These are phyloP conservation scores for Holothuria scabra DNA, from an alignment of 53 echinoderm and acorn worm species.

Conservation along the genomic window DNA sequence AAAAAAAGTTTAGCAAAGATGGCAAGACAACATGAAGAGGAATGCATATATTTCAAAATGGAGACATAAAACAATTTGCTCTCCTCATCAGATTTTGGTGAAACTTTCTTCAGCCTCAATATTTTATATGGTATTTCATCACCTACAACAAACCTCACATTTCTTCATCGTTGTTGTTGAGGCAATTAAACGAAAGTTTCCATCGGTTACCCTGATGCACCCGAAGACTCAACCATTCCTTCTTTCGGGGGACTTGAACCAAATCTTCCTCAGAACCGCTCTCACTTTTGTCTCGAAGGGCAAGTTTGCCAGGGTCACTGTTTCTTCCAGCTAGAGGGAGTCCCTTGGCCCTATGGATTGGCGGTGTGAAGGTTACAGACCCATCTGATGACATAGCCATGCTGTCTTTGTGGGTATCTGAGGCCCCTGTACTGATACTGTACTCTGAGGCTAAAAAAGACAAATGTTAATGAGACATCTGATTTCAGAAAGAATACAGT, in stretches of 20 bases:
- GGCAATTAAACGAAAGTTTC: slow-evolving; percentile 83
- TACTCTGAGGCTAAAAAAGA: slow-evolving; percentile 83
- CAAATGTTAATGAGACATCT: not conserved
- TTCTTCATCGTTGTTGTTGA: slow-evolving; percentile 59
- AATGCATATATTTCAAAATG: too few species aligned
- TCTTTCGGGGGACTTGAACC: slow-evolving; percentile 76
- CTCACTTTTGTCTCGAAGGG: not conserved
- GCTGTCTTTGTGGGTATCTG: slow-evolving; percentile 77
- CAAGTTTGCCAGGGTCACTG: slow-evolving; percentile 38
- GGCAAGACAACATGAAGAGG: too few species aligned
- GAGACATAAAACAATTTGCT: too few species aligned
- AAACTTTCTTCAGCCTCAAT: too few species aligned
- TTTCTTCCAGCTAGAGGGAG: slow-evolving; percentile 24
- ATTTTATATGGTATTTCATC: too few species aligned
- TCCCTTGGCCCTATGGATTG: slow-evolving; percentile 10
- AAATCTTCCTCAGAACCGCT: slow-evolving; percentile 65
- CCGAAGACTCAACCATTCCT: slow-evolving; percentile 90
- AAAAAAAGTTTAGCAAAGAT: too few species aligned
- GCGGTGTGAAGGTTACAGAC: slow-evolving; percentile 44
- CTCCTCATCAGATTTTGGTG: too few species aligned
- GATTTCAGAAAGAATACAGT: not conserved
- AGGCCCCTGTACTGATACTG: slow-evolving; percentile 82
- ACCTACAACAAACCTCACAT: not conserved
- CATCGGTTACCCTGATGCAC: slow-evolving; percentile 89
- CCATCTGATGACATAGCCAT: slow-evolving; percentile 73